Conservation (phyloP, 2,888 invertebrate species). For the Odiellus spinosus region DNA sequence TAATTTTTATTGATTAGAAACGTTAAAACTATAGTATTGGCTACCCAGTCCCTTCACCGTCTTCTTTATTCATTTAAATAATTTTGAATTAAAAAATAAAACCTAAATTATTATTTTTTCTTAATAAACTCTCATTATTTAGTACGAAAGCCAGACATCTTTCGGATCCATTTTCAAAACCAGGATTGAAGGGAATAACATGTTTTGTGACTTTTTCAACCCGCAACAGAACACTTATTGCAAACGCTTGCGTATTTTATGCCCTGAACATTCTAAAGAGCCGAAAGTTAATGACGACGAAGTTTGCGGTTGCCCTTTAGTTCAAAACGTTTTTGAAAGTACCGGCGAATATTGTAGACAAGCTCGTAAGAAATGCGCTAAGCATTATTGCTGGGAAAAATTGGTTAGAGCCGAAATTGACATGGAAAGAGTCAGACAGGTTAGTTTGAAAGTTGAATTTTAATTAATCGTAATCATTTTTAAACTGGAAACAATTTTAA, state of each 20-base stretch:
- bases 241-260: constrained; percentile 73
- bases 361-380: constrained; percentile 75
- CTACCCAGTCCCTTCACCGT: too few species aligned
- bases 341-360: constrained; percentile 74
- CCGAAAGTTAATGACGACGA: constrained; percentile 27
- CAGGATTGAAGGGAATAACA: constrained; percentile 80
- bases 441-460: constrained; percentile 20
- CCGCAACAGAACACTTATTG: constrained; percentile 78
- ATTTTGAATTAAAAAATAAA: too few species aligned
- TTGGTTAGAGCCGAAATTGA: constrained; percentile 83
- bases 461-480: background rate
- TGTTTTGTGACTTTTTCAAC: constrained; percentile 96
- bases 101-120: too few species aligned
- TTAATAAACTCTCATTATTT: too few species aligned
- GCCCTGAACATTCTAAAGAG: constrained; percentile 85
- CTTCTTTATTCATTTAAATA: too few species aligned
- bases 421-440: constrained; percentile 53
- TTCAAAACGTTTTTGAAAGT: constrained; percentile 61
- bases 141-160: constrained; percentile 89
- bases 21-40: too few species aligned
- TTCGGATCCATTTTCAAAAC: constrained; percentile 91
- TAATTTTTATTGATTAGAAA: too few species aligned
- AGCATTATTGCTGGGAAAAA: constrained; percentile 93
- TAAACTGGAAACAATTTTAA: background rate
- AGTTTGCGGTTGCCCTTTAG: constrained; percentile 85